A percentile compares a stretch with the other conserved stretches of the same genome.
Conservation (phyloP, 2,888 invertebrate genomes). For the Napeogenes sylphis region DNA sequence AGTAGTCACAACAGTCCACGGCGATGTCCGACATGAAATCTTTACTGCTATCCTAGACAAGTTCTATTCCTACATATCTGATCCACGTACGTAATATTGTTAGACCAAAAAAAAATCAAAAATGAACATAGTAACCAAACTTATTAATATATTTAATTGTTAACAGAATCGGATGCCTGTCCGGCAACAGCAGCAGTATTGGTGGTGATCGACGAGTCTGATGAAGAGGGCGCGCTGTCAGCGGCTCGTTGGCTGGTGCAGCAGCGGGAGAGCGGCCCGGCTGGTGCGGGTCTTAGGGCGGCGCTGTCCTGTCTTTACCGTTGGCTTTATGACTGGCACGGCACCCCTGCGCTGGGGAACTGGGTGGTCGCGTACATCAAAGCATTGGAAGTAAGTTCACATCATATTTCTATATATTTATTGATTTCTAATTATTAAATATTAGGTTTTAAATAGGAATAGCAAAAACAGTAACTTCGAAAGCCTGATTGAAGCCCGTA, state of each 20-base stretch:
- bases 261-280: constrained; percentile 56
- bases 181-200: constrained; percentile 80
- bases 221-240: constrained; percentile 46
- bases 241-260: constrained; percentile 65
- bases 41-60: constrained; percentile 76
- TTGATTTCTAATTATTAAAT: not conserved
- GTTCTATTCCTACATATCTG: constrained; percentile 79
- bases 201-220: constrained; percentile 72
- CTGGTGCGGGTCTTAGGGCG: constrained; percentile 76
- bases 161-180: constrained; percentile 66
- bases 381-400: constrained; percentile 72
- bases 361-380: constrained; percentile 83
- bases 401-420: not conserved
- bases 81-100: constrained; percentile 62
- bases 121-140: too few species aligned
- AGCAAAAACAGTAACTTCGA: not conserved
- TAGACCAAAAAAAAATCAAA: too few species aligned
- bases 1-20: constrained; percentile 47
- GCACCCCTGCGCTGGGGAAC: constrained; percentile 79
- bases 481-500: too few species aligned
- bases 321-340: constrained; percentile 82
- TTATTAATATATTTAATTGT: constrained; percentile 8
- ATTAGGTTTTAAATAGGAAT: not conserved
- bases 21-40: constrained; percentile 63
- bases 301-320: constrained; percentile 81